Evolutionary conservation across 2,888 invertebrate species (phyloP), one percentile per base, ranked within the genome.

Genomic region (Hoplodrina blanda): DNA sequence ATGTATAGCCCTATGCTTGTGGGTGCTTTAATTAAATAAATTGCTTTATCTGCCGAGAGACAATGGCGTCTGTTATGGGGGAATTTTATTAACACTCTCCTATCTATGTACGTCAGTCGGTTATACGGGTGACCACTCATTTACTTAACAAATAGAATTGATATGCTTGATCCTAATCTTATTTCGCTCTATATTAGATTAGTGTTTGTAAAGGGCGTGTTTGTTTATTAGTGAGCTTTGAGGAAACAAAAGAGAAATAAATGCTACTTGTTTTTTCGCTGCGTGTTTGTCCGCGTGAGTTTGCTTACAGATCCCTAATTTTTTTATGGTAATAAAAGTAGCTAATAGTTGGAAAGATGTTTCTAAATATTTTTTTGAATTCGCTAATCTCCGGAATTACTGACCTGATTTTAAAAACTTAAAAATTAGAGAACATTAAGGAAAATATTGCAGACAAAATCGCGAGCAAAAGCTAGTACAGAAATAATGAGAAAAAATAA

Each of bases 11-110:
- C 73, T 70, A 65, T 73, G 76, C 80, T 91, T 91, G 93, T 92
- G 92, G 91, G 89, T 88, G 91, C 91, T 93, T 93, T 96, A 96
- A 96, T 96, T 95, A 95, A 93, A 91, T 94, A 94, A 95, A 96
- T 96, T 95, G 93, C 95, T 96, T 93, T 95, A 96, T 95, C 95
- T 93, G 76, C 77, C 76, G 69, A 89, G 91, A 95, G 94, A 96
- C 95, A 96, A 95, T 93, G 86, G 91, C 81, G 82, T 81, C 87
- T 75, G 88, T 91, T 89, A 91, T 91, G 90, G 91, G 93, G 91
- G 89, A 88, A 85, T 90, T 93, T 92, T 93, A 94, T 93, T 93
- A 93, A 92, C 90, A 88, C 90, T 85, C 85, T 87, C 79, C 85
- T 91, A 93, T 93, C 93, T 88, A 81, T 88, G 85, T 85, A 81